Conservation (phyloP, 2,888 invertebrate genomes). For the Bursaphelenchus okinawaensis region DNA sequence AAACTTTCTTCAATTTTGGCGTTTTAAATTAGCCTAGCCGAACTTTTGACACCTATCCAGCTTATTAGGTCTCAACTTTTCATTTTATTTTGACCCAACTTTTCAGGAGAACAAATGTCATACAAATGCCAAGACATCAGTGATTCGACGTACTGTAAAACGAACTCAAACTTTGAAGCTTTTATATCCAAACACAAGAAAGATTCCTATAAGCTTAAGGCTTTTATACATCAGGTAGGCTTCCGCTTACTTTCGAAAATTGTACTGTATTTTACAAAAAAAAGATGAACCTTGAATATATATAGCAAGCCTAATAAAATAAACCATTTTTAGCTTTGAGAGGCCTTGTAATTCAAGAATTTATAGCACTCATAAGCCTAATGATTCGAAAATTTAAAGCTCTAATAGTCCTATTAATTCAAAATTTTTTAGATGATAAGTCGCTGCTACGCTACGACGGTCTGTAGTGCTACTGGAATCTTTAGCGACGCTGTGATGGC, state of each 20-base stretch:
- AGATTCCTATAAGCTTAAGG: conserved; percentile 55
- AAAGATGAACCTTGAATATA: no score
- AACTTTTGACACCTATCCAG: no score
- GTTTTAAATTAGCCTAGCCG: no score
- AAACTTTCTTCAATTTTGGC: no score
- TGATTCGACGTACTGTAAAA: conserved; percentile 47
- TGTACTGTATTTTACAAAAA: no score
- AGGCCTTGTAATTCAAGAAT: no score
- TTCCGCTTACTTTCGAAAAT: no score
- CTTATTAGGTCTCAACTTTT: no score
- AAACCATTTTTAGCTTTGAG: no score
- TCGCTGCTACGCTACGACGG: conserved; percentile 53
- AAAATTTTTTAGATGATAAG: conserved; percentile 45
- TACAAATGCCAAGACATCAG: conserved; percentile 52
- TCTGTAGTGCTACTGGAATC: conserved; percentile 50
- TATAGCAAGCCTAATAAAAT: no score
- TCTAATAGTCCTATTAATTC: neutral
- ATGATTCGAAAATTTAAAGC: neutral
- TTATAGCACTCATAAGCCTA: neutral
- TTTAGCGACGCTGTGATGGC: conserved; percentile 45
- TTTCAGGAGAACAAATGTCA: conserved; percentile 47
- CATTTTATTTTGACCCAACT: no score
- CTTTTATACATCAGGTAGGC: conserved; percentile 53
- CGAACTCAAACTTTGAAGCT: conserved; percentile 46
- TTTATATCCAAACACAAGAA: conserved; percentile 51